These are phyloP conservation scores for Oreochromis grahami DNA, from an alignment of 2,797 vertebrate species.

Conservation along the genomic window DNA sequence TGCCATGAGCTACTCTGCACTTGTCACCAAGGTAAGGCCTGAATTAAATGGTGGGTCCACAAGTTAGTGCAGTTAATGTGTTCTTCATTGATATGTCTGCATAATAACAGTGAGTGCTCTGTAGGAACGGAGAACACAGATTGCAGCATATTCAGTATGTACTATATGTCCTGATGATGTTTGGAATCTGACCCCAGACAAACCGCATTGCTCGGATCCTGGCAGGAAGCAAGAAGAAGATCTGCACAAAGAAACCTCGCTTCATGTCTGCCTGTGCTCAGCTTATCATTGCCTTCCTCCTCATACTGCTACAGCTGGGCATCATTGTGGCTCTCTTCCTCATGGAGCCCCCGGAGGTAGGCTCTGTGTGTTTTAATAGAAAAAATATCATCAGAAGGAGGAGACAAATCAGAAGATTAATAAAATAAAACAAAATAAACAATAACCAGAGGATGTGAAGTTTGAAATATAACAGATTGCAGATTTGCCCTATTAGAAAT, in stretches of 20 bases:
- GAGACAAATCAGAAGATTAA: background rate
- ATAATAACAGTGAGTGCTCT: background rate
- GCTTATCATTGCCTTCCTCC: conserved; percentile 91
- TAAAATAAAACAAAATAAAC: background rate
- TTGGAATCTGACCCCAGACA: conserved; percentile 47
- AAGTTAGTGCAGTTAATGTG: background rate
- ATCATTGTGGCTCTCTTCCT: conserved; percentile 96
- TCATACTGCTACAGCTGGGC: conserved; percentile 93
- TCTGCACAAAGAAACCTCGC: conserved; percentile 97
- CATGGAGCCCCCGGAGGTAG: conserved; percentile 91
- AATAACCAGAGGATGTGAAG: background rate
- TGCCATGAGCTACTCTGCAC: conserved; percentile 97
- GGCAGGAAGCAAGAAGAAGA: conserved; percentile 99
- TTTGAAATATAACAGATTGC: background rate
- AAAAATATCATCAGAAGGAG: background rate
- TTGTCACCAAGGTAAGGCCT: conserved; percentile 86
- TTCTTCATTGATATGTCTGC: background rate
- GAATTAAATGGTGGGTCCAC: background rate
- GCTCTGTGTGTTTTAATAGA: background rate
- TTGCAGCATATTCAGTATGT: background rate
- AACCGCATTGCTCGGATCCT: conserved; percentile 95
- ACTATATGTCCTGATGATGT: background rate
- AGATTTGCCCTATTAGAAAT: background rate
- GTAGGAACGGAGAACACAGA: background rate
- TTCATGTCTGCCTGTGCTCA: conserved; percentile 99